Conservation (phyloP, 2,113 vertebrate species). For the Chelonoidis abingdonii region DNA sequence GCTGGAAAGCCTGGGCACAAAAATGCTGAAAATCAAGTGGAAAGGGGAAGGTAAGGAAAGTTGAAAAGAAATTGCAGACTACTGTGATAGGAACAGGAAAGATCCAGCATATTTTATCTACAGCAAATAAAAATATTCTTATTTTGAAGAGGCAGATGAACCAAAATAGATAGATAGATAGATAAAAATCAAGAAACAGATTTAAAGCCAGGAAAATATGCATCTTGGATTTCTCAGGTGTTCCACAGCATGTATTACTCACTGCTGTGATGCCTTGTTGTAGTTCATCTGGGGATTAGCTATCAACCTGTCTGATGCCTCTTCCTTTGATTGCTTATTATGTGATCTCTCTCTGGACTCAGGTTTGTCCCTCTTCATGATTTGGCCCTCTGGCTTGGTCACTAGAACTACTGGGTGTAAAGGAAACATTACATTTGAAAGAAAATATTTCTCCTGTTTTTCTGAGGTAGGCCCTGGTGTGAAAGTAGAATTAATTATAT, state of each 20-base stretch:
- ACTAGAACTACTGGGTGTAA: neutral
- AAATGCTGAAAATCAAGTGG: neutral
- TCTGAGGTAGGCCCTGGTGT: neutral
- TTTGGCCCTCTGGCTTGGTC: no score
- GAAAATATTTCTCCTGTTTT: rapidly evolving
- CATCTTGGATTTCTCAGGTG: neutral
- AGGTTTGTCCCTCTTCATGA: no score
- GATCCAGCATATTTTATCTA: neutral
- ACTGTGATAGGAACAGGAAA: neutral
- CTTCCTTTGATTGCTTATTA: no score
- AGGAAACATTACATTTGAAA: neutral
- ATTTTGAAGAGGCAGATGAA: neutral
- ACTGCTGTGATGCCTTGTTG: no score
- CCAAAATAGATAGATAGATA: neutral
- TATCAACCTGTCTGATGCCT: no score
- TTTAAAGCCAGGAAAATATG: neutral
- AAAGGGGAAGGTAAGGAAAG: neutral
- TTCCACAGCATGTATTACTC: no score
- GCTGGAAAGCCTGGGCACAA: rapidly evolving
- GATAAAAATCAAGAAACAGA: neutral
- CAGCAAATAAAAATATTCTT: neutral
- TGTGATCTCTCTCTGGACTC: no score
- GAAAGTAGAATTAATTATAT: no score
- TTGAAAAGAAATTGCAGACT: neutral
- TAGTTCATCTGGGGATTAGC: no score